Evolutionary conservation across 2,888 invertebrate genomes (phyloP).

Genomic region (Harpalus rubripes): DNA sequence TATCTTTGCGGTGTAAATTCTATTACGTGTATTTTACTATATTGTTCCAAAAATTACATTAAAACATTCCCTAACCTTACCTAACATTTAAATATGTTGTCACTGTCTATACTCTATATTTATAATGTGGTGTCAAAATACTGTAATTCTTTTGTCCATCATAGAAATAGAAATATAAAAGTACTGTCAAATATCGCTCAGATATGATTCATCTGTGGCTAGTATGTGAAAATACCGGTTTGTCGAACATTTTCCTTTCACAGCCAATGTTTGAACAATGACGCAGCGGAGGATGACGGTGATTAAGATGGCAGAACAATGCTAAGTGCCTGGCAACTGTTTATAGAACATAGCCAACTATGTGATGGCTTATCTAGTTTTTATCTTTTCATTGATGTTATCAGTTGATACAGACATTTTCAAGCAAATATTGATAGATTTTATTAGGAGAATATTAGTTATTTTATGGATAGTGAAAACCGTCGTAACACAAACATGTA

Average conservation of each 20-base stretch:
- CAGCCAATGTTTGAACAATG: constrained; percentile 47
- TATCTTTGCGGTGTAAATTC: no score
- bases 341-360: constrained; percentile 7
- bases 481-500: no score
- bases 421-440: not conserved
- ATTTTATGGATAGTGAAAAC: no score
- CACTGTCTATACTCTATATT: no score
- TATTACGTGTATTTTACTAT: no score
- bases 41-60: no score
- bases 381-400: constrained; percentile 7
- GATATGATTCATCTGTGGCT: constrained; percentile 23
- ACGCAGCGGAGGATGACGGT: constrained; percentile 32
- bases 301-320: constrained; percentile 50
- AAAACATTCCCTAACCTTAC: no score
- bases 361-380: constrained; percentile 7
- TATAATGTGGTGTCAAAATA: no score
- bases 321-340: constrained; percentile 34
- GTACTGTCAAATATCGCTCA: constrained; percentile 21
- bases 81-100: no score
- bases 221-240: constrained; percentile 37
- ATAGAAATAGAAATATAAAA: no score
- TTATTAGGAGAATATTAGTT: not conserved
- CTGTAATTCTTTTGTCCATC: no score
- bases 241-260: constrained; percentile 34
- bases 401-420: constrained; percentile 11